Conservation (phyloP, 2,888 invertebrate species). For the Scaeva pyrastri region DNA sequence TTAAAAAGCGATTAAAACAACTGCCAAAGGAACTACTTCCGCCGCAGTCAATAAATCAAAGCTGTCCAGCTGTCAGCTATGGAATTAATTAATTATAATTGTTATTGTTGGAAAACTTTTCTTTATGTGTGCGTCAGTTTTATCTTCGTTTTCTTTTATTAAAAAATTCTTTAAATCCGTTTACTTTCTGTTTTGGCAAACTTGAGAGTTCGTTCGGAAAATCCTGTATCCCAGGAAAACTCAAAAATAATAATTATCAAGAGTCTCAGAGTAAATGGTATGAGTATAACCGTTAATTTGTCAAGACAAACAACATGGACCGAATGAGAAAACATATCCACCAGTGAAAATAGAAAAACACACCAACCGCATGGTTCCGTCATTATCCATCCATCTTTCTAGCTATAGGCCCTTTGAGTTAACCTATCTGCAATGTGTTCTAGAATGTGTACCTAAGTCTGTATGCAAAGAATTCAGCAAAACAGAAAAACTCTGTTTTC, state of each 20-base stretch:
- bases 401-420: neutral
- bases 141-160: too few relatives aligned
- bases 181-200: neutral
- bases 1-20: slow-evolving; percentile 31
- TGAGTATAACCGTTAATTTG: slow-evolving; percentile 15
- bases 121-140: neutral
- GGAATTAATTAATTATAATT: slow-evolving; percentile 31
- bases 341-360: slow-evolving; percentile 23
- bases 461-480: slow-evolving; percentile 2
- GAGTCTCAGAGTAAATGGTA: slow-evolving; percentile 16
- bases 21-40: slow-evolving; percentile 36
- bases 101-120: neutral
- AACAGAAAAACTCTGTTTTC: neutral
- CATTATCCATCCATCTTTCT: slow-evolving; percentile 21
- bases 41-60: slow-evolving; percentile 42
- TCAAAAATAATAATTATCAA: neutral
- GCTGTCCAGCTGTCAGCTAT: slow-evolving; percentile 33
- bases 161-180: neutral
- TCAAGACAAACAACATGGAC: slow-evolving; percentile 31
- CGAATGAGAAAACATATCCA: neutral
- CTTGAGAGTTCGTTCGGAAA: neutral
- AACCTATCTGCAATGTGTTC: neutral
- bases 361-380: slow-evolving; percentile 18
- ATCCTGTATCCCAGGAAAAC: neutral
- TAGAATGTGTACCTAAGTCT: neutral